These are phyloP conservation scores for Sycophila texana DNA, from an alignment of 2,888 invertebrate genomes.

Conservation along the genomic window DNA sequence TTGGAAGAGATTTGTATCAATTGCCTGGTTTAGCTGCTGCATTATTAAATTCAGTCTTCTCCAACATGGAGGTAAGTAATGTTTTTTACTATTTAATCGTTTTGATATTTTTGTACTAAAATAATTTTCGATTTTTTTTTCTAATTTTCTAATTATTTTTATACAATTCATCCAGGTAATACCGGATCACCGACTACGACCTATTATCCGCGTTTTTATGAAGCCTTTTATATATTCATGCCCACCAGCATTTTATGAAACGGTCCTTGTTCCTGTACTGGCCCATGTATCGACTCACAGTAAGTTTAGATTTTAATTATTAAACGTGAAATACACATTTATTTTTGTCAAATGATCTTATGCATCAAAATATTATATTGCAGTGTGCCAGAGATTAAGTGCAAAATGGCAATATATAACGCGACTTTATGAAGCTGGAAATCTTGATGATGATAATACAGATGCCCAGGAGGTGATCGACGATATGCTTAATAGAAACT, in stretches of 20 bases:
- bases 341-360: background rate
- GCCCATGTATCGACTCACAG: slow-evolving; percentile 87
- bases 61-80: slow-evolving; percentile 79
- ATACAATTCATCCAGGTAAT: slow-evolving; percentile 77
- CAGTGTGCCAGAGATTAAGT: slow-evolving; percentile 80
- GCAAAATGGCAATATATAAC: slow-evolving; percentile 88
- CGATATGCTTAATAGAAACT: slow-evolving; percentile 89
- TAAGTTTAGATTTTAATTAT: slow-evolving; percentile 75
- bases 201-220: slow-evolving; percentile 88
- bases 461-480: slow-evolving; percentile 90
- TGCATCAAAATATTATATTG: slow-evolving; percentile 50
- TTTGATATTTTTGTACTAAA: background rate
- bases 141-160: slow-evolving; percentile 19
- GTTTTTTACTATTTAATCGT: slow-evolving; percentile 3
- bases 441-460: slow-evolving; percentile 84
- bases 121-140: background rate
- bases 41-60: slow-evolving; percentile 84
- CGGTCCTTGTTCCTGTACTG: slow-evolving; percentile 87
- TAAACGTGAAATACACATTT: background rate
- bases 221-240: slow-evolving; percentile 92
- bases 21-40: slow-evolving; percentile 86
- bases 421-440: slow-evolving; percentile 85
- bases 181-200: slow-evolving; percentile 90
- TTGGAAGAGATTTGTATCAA: slow-evolving; percentile 92
- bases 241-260: slow-evolving; percentile 86